phyloP scores from a whole-genome alignment of 2,797 vertebrate genomes.

The Semotilus atromaculatus region DNA sequence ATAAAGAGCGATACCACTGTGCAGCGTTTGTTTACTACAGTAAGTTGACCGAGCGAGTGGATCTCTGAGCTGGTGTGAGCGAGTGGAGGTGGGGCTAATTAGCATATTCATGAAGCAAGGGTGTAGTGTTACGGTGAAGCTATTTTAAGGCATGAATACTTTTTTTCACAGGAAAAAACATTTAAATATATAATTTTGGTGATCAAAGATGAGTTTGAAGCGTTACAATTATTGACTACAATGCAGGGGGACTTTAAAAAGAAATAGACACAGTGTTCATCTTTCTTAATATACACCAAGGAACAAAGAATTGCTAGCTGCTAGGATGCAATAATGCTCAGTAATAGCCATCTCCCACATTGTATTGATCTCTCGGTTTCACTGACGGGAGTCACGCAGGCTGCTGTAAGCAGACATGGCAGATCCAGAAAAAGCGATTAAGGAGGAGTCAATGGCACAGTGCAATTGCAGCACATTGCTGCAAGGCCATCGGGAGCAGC shows the following conservation, averaged over 20 bases:
- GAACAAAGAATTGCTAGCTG: constrained; percentile 2
- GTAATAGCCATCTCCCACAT: constrained; percentile 18
- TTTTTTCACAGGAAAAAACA: too few species aligned
- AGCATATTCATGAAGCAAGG: too few species aligned
- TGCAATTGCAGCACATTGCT: constrained; percentile 12
- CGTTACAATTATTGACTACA: too few species aligned
- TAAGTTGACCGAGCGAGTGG: too few species aligned
- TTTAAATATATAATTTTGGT: too few species aligned
- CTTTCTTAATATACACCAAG: background rate
- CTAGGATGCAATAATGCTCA: background rate
- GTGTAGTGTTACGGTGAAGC: too few species aligned
- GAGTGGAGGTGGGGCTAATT: too few species aligned
- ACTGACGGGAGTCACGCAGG: constrained; percentile 12
- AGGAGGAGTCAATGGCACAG: constrained; percentile 26
- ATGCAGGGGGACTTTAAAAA: background rate
- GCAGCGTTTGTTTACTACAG: too few species aligned
- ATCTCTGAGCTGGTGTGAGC: too few species aligned
- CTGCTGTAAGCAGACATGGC: background rate
- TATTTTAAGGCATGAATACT: too few species aligned
- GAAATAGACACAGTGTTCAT: background rate
- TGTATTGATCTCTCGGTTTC: constrained; percentile 16
- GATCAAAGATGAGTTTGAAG: too few species aligned
- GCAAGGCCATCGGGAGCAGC: constrained; percentile 16
- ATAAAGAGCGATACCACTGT: too few species aligned
- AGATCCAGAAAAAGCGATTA: constrained; percentile 36